Evolutionary conservation across 2,797 vertebrate genomes (phyloP).

Genomic region (Agapornis canus): DNA sequence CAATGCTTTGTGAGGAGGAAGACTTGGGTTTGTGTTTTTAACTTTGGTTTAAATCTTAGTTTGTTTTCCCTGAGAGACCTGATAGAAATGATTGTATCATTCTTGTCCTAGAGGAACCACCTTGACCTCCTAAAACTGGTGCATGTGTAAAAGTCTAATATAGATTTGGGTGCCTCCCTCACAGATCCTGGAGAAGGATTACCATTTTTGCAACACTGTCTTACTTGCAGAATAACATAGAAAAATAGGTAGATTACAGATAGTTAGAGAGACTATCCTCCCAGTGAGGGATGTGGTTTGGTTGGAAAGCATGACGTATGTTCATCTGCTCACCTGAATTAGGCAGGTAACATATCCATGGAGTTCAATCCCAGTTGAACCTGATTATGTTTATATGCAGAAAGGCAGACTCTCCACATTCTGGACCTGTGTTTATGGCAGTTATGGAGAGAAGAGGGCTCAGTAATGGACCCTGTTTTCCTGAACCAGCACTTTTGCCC

Average conservation of each 20-base stretch:
- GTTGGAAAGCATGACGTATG: neutral
- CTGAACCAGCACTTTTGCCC: neutral
- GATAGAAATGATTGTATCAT: neutral
- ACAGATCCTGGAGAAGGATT: neutral
- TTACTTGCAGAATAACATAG: neutral
- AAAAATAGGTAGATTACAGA: neutral
- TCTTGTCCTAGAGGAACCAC: neutral
- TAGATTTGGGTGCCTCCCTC: neutral
- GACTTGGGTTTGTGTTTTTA: slow-evolving; percentile 12
- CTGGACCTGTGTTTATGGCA: neutral
- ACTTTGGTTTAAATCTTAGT: neutral
- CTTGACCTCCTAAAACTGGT: neutral
- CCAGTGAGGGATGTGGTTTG: neutral
- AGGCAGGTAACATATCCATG: neutral
- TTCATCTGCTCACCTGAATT: neutral
- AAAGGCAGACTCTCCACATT: neutral
- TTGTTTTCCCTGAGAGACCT: slow-evolving; percentile 21
- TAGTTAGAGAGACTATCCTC: neutral
- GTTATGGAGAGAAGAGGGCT: neutral
- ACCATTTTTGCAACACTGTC: neutral
- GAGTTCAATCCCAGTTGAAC: neutral
- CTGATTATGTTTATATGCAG: accelerated
- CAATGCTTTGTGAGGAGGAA: neutral
- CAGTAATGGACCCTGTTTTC: neutral
- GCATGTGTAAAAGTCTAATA: neutral